Conservation (phyloP, 2,888 invertebrate species). For the Osedax fenrisi region DNA sequence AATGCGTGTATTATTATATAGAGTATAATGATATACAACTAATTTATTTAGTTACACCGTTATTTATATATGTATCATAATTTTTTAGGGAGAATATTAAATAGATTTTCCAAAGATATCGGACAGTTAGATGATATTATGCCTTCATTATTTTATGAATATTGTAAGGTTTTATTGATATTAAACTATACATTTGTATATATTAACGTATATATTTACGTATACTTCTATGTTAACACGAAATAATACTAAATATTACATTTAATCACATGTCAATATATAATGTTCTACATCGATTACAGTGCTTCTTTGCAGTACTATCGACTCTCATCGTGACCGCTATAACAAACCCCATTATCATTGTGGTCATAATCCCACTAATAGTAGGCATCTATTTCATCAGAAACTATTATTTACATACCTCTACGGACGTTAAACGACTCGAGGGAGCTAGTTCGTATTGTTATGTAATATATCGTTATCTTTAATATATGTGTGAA, state of each 20-base stretch:
- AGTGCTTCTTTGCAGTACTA: constrained; percentile 59
- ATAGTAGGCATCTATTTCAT: constrained; percentile 64
- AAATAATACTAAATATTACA: not conserved
- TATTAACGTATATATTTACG: no score
- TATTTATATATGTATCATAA: no score
- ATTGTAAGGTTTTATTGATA: not conserved
- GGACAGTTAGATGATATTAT: constrained; percentile 57
- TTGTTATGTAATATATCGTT: not conserved
- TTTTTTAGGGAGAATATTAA: constrained; percentile 62
- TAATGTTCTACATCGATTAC: constrained; percentile 35
- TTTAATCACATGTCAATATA: not conserved
- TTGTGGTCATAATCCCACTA: constrained; percentile 57
- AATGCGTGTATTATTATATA: no score
- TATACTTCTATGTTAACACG: no score
- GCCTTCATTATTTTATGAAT: constrained; percentile 39
- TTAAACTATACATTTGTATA: no score
- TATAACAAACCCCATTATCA: constrained; percentile 59
- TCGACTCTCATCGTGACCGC: constrained; percentile 60
- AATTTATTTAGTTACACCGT: no score
- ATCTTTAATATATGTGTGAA: no score
- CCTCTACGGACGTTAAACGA: constrained; percentile 65
- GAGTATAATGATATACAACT: no score
- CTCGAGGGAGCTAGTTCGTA: constrained; percentile 54
- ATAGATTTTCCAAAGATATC: constrained; percentile 73
- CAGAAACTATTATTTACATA: constrained; percentile 65